Conservation (phyloP, 2,888 invertebrate genomes). For the Drosophila sordidula region DNA sequence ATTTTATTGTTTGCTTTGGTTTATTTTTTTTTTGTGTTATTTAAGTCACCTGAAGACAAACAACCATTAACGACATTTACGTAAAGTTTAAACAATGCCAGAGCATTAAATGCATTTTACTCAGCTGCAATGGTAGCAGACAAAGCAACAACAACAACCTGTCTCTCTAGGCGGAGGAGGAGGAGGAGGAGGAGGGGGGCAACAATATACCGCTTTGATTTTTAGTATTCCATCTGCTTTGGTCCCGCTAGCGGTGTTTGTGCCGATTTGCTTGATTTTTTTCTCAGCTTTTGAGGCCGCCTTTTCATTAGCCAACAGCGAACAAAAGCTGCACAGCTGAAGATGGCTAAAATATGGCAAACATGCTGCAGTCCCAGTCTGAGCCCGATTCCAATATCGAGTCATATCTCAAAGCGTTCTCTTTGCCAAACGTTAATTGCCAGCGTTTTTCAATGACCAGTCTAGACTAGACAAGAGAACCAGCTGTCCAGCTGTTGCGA, state of each 20-base stretch:
- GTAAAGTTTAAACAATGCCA: slow-evolving; percentile 69
- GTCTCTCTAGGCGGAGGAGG: neutral
- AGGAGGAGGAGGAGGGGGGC: slow-evolving; percentile 15
- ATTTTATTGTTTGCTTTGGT: slow-evolving; percentile 61
- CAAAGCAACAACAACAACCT: slow-evolving; percentile 15
- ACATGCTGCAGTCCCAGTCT: slow-evolving; percentile 35
- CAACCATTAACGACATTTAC: slow-evolving; percentile 71
- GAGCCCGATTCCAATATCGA: slow-evolving; percentile 24
- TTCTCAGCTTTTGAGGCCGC: slow-evolving; percentile 28
- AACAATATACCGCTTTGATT: slow-evolving; percentile 68
- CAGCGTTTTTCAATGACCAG: slow-evolving; percentile 30
- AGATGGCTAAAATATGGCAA: slow-evolving; percentile 73
- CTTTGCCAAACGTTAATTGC: slow-evolving; percentile 65
- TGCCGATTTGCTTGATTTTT: slow-evolving; percentile 38
- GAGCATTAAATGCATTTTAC: slow-evolving; percentile 59
- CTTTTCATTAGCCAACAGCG: slow-evolving; percentile 62
- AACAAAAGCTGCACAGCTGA: slow-evolving; percentile 42
- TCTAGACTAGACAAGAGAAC: slow-evolving; percentile 26
- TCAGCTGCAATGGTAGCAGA: slow-evolving; percentile 19
- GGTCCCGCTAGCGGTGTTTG: slow-evolving; percentile 62
- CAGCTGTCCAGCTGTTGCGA: slow-evolving; percentile 51
- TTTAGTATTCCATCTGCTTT: slow-evolving; percentile 52
- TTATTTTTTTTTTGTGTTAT: slow-evolving; percentile 19
- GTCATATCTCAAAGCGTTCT: slow-evolving; percentile 27
- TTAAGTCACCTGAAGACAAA: slow-evolving; percentile 38